Conservation (phyloP, 2,888 invertebrate genomes). For the Lithophane socia region DNA sequence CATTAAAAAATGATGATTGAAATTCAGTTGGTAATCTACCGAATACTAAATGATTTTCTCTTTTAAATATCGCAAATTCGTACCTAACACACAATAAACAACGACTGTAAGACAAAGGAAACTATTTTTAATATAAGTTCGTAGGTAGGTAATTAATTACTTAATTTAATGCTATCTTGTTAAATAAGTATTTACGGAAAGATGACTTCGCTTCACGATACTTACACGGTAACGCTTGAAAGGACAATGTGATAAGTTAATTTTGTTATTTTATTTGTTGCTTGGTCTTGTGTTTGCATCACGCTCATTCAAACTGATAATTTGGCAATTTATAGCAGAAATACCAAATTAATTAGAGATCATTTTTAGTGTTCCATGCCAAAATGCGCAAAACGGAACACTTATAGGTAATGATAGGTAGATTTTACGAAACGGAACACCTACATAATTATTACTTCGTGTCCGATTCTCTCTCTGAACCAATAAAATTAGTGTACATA, state of each 20-base stretch:
- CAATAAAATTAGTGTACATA: too few relatives aligned
- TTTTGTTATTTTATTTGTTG: conserved; percentile 22
- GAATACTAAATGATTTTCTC: neutral
- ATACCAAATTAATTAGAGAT: neutral
- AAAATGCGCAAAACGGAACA: neutral
- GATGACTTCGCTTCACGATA: conserved; percentile 11
- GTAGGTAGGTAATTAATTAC: conserved; percentile 12
- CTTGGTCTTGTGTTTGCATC: neutral
- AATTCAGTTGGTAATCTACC: neutral
- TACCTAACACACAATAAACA: neutral
- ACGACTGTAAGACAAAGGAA: conserved; percentile 27
- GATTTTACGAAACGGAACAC: too few relatives aligned
- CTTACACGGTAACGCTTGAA: conserved; percentile 17
- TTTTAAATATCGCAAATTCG: neutral
- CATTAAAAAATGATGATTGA: neutral
- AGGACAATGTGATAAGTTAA: conserved; percentile 6
- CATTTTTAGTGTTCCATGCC: neutral
- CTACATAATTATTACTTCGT: too few relatives aligned
- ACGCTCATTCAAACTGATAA: neutral
- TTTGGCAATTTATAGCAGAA: conserved; percentile 4
- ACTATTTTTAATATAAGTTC: conserved; percentile 10
- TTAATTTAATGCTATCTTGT: conserved; percentile 33
- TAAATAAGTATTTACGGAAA: conserved; percentile 26
- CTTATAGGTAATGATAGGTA: too few relatives aligned
- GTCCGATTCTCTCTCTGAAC: too few relatives aligned